phyloP scores from a whole-genome alignment of 2,888 invertebrate species.

The Alcis repandata region DNA sequence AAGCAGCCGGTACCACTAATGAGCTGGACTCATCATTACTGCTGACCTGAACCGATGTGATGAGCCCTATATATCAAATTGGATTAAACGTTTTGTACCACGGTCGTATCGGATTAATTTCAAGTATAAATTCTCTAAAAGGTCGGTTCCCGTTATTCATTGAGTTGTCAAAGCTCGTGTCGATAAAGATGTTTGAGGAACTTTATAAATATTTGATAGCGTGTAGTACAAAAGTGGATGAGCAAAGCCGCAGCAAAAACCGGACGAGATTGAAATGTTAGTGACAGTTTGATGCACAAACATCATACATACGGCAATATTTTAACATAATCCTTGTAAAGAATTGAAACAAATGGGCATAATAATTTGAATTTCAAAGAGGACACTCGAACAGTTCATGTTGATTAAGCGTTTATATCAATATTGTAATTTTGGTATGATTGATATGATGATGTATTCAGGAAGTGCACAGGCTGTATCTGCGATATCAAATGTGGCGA shows the following conservation, averaged over 20 bases:
- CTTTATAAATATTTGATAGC: slow-evolving; percentile 81
- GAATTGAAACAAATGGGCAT: slow-evolving; percentile 79
- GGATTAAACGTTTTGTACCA: slow-evolving; percentile 25
- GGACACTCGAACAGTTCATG: slow-evolving; percentile 75
- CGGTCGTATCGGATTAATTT: slow-evolving; percentile 8
- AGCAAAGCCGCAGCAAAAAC: slow-evolving; percentile 79
- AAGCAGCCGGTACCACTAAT: slow-evolving; percentile 77
- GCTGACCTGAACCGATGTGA: slow-evolving; percentile 45
- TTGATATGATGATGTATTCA: slow-evolving; percentile 32
- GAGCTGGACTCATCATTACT: slow-evolving; percentile 66
- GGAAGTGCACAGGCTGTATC: slow-evolving; percentile 31
- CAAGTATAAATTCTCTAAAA: slow-evolving; percentile 59
- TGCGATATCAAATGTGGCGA: background rate
- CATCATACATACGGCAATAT: slow-evolving; percentile 82
- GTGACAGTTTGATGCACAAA: slow-evolving; percentile 84
- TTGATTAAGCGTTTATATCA: slow-evolving; percentile 75
- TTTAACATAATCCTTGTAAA: slow-evolving; percentile 85
- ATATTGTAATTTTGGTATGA: slow-evolving; percentile 69
- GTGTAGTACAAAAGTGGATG: slow-evolving; percentile 68
- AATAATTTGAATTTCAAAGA: slow-evolving; percentile 84
- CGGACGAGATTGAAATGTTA: slow-evolving; percentile 82
- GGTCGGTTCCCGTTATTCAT: slow-evolving; percentile 70
- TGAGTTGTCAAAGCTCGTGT: slow-evolving; percentile 76
- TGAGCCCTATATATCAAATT: slow-evolving; percentile 38
- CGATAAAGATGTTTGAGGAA: slow-evolving; percentile 83